Conservation (phyloP, 2,888 invertebrate genomes). For the Synergus itoensis region DNA sequence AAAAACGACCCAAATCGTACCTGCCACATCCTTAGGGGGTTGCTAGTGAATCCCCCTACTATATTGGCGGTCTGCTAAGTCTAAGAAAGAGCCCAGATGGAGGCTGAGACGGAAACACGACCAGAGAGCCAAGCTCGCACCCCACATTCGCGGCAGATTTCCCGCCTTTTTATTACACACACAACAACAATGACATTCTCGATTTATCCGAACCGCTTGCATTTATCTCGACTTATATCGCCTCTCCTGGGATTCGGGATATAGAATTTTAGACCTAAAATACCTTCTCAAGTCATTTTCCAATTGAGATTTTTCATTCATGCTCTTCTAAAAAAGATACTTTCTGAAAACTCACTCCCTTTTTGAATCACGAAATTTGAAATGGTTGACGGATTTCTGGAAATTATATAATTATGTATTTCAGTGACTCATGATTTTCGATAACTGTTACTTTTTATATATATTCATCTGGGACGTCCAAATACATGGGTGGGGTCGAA, state of each 20-base stretch:
- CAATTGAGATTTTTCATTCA: background rate
- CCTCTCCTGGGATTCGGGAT: background rate
- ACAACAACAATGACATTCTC: conserved; percentile 6
- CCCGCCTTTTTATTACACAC: conserved; percentile 38
- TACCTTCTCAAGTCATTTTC: background rate
- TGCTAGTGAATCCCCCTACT: conserved; percentile 42
- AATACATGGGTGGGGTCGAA: too few relatives aligned
- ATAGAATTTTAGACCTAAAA: background rate
- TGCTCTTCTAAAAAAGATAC: background rate
- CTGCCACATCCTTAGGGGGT: conserved; percentile 61
- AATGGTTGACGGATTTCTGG: background rate
- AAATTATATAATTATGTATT: background rate
- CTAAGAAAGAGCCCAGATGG: conserved; percentile 37
- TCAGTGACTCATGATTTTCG: background rate
- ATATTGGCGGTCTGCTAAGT: conserved; percentile 11
- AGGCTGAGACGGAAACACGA: conserved; percentile 30
- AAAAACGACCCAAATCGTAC: conserved; percentile 66
- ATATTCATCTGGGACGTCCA: too few relatives aligned
- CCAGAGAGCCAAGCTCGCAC: conserved; percentile 31
- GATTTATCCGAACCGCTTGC: background rate
- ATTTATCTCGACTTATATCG: background rate
- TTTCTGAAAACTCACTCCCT: background rate
- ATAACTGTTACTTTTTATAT: too few relatives aligned
- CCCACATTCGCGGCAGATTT: conserved; percentile 36
- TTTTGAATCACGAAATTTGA: background rate